Evolutionary conservation across 2,888 invertebrate species (phyloP).

Genomic region (Heliconius erato): DNA sequence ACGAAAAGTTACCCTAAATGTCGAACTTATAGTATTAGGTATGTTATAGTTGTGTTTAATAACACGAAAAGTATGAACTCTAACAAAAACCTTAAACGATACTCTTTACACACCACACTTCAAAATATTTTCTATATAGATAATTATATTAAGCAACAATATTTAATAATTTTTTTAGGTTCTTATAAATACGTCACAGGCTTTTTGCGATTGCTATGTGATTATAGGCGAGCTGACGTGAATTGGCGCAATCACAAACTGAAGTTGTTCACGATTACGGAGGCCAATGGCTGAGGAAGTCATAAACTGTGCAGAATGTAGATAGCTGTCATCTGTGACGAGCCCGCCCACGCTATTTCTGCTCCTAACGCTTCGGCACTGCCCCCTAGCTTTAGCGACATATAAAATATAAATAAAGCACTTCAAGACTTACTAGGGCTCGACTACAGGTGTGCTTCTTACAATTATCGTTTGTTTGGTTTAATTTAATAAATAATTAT

Average conservation of each 20-base stretch:
- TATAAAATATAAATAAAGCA: slow-evolving; percentile 35
- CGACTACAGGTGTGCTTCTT: background rate
- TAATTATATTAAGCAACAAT: too few species aligned
- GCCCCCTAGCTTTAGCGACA: slow-evolving; percentile 41
- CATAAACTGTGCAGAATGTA: slow-evolving; percentile 78
- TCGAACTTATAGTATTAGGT: too few species aligned
- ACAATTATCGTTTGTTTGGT: background rate
- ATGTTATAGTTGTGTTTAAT: too few species aligned
- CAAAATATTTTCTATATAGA: background rate
- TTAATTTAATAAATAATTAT: too few species aligned
- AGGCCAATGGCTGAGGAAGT: slow-evolving; percentile 85
- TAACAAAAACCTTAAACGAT: background rate
- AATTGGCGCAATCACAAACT: slow-evolving; percentile 33
- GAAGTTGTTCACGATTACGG: slow-evolving; percentile 42
- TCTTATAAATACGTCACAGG: background rate
- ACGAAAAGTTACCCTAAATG: too few species aligned
- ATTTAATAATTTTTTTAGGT: background rate
- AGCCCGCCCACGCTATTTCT: slow-evolving; percentile 85
- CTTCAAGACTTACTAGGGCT: background rate
- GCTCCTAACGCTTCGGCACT: slow-evolving; percentile 71
- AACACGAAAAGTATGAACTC: background rate
- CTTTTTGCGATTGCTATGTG: background rate
- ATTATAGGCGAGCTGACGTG: background rate
- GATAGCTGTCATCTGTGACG: slow-evolving; percentile 82
- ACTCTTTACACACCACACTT: background rate